Percentiles rank a stretch among this genome's conserved stretches.
Evolutionary conservation across 2,888 invertebrate species (phyloP).

Genomic region (Notocelia uddmanniana): DNA sequence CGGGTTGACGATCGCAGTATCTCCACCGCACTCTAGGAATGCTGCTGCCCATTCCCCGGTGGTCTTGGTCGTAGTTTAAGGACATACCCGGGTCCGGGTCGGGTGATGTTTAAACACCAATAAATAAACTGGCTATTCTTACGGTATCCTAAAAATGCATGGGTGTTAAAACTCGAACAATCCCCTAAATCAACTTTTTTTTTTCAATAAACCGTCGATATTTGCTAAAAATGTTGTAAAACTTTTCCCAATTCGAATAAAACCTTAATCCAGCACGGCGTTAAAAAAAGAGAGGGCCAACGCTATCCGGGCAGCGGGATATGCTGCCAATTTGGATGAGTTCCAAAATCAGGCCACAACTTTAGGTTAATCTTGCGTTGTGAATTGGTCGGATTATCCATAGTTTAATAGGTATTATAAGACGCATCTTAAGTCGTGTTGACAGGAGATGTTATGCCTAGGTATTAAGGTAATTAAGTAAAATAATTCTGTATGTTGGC

Average conservation of each 20-base stretch:
- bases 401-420: conserved; percentile 59
- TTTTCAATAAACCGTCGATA: conserved; percentile 25
- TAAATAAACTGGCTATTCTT: no score
- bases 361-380: conserved; percentile 64
- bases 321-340: conserved; percentile 69
- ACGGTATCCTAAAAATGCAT: neutral
- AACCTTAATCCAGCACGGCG: conserved; percentile 52
- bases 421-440: conserved; percentile 30
- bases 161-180: neutral
- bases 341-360: conserved; percentile 65
- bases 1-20: no score
- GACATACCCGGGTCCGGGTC: no score
- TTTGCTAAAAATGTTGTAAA: conserved; percentile 31
- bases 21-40: no score
- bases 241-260: conserved; percentile 43
- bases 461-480: neutral
- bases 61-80: no score
- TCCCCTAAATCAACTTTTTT: neutral
- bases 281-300: conserved; percentile 60
- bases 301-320: conserved; percentile 65
- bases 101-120: no score
- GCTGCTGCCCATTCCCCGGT: no score
- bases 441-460: conserved; percentile 1
- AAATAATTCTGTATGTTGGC: no score
- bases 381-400: conserved; percentile 64